Conservation (phyloP, 2,113 vertebrate species). For the Pterocles orientalis region DNA sequence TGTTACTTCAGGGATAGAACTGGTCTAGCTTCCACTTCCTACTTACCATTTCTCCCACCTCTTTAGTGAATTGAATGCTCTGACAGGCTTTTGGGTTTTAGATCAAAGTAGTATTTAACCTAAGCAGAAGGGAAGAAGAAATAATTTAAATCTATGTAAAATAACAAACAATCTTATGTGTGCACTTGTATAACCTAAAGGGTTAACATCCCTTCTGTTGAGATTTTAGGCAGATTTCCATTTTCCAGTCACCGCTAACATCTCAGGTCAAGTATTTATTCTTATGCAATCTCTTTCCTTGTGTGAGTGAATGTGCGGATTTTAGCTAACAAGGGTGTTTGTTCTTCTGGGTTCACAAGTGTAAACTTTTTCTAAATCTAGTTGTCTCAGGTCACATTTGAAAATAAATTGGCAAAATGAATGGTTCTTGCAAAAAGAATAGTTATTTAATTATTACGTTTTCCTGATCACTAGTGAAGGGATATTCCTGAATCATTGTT, state of each 20-base stretch:
- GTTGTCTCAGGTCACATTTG: neutral
- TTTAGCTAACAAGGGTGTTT: neutral
- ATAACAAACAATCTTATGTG: neutral
- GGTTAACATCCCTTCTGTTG: neutral
- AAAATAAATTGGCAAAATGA: neutral
- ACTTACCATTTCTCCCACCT: neutral
- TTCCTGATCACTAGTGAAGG: neutral
- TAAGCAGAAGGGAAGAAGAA: neutral
- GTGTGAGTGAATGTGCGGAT: neutral
- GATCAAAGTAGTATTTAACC: neutral
- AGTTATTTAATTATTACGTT: neutral
- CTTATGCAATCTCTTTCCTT: neutral
- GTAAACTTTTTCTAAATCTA: neutral
- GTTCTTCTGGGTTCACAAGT: neutral
- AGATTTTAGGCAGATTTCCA: neutral
- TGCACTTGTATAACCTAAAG: neutral
- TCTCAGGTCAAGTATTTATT: neutral
- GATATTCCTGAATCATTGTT: neutral
- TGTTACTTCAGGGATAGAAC: neutral
- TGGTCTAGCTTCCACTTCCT: neutral
- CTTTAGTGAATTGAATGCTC: neutral
- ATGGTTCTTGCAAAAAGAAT: neutral
- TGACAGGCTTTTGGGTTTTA: neutral
- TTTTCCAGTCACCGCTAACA: neutral
- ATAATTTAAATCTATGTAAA: neutral